These are phyloP conservation scores for Epizoanthus illoricatus DNA, from an alignment of 92 coral and sea anemone species.

Conservation along the genomic window DNA sequence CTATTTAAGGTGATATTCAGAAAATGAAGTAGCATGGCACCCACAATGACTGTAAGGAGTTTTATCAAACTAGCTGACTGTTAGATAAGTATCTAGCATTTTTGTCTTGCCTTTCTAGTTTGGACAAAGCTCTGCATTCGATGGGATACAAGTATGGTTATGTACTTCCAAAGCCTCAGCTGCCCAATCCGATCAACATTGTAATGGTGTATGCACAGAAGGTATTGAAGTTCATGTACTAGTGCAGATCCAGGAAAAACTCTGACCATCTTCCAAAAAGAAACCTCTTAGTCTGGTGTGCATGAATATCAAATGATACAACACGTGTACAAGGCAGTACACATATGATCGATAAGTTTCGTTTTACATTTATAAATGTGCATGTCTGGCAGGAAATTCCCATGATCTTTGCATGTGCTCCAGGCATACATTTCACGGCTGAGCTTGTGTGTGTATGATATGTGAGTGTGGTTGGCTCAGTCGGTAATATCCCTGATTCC, in stretches of 20 bases:
- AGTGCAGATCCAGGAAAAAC: not conserved
- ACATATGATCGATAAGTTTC: too few species aligned
- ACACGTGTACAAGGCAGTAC: not conserved
- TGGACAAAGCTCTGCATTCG: constrained; percentile 94
- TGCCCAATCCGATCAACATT: constrained; percentile 91
- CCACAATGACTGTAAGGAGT: not conserved
- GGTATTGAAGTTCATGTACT: constrained; percentile 43
- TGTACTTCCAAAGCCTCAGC: constrained; percentile 75
- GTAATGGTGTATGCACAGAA: constrained; percentile 91
- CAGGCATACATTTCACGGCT: too few species aligned
- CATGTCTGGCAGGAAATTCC: too few species aligned
- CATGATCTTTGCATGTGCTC: too few species aligned
- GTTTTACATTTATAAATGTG: too few species aligned
- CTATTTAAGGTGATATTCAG: too few species aligned
- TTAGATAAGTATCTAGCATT: not conserved
- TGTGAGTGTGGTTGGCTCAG: too few species aligned
- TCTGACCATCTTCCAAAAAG: too few species aligned
- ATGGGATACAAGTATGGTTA: constrained; percentile 93
- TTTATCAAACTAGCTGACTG: not conserved
- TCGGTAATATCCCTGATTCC: too few species aligned
- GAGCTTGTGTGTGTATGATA: too few species aligned
- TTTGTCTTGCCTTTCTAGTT: constrained; percentile 47
- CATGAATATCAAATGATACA: too few species aligned
- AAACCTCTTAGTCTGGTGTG: too few species aligned
- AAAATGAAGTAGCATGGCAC: not conserved